Evolutionary conservation across 2,797 vertebrate species (phyloP).

Genomic region (Gobio occitaniae): DNA sequence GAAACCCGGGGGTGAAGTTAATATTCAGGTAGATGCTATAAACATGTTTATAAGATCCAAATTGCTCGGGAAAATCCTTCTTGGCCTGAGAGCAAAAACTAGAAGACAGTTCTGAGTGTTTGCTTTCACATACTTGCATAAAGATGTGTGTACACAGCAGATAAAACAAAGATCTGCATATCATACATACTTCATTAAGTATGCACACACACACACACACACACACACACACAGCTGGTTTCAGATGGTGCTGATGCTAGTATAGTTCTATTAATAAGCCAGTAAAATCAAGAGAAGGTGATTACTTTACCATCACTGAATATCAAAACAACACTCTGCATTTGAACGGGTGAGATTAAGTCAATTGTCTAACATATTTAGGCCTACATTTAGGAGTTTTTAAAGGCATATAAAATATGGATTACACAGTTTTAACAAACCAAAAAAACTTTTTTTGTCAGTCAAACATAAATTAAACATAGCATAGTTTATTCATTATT

Average conservation of each 20-base stretch:
- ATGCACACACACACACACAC: constrained; percentile 32
- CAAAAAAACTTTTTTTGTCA: neutral
- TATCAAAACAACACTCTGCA: constrained; percentile 27
- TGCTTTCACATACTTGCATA: neutral
- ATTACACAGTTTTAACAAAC: neutral
- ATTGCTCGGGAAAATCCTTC: neutral
- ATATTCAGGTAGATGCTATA: neutral
- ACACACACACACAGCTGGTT: constrained; percentile 31
- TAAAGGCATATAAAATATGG: neutral
- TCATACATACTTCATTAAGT: neutral
- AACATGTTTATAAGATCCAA: neutral
- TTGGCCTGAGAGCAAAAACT: neutral
- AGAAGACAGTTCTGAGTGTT: neutral
- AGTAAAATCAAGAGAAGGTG: constrained; percentile 43
- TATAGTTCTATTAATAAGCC: constrained; percentile 45
- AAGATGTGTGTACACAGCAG: neutral
- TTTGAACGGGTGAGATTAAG: neutral
- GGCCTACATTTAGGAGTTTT: neutral
- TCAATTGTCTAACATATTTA: neutral
- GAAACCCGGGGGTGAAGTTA: no score
- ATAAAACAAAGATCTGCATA: constrained; percentile 21
- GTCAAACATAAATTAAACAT: neutral
- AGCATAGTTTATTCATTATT: neutral
- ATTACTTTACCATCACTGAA: constrained; percentile 39
- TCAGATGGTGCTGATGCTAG: constrained; percentile 52